Evolutionary conservation across 2,888 invertebrate genomes (phyloP), one percentile per base, ranked within the genome.

Genomic region (Blomia tropicalis): DNA sequence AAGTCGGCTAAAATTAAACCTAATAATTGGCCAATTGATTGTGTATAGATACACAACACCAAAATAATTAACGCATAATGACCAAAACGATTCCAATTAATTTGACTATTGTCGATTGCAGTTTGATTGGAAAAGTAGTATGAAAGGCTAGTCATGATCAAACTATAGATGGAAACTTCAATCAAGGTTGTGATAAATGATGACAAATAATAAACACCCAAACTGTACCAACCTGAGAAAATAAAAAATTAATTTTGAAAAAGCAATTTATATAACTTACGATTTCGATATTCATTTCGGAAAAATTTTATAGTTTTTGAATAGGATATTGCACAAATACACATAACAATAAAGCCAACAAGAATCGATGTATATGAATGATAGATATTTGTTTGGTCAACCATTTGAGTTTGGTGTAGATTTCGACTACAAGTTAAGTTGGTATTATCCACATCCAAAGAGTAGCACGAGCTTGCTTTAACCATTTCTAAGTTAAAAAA

Each of bases 251-350:
- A 11, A 14, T 11, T 47, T 47, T 14, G 14, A 19, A 27, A 47
- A 47, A 36, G 36, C 7, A 36, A 36, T 11, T 17, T 36, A 36
- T 36, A 36, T n/a, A 23, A 56, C 56, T 56, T 56, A 56, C 56
- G 36, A 36, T 62, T 62, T 7, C 56, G 32, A 22, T 62, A 56
- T 58, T 62, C 62, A 27, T 54, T 36, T 3, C 43, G 27, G 41
- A 62, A 62, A 4, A 62, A 19, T 54, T 56, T 54, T 17, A 62
- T 31, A 19, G 36, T 43, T 29, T 19, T 14, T 1, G 62, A 36
- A 4, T 56, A 56, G 2, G 25, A 3, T 17, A 62, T 27, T 3
- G 56, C 29, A 56, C 36, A 22, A 41, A 22, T 29, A 3, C 54
- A 7, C n/a, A 62, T 19, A 14, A 31, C 29, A 11, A 56, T 31